Base-by-base conservation (phyloP, 2,888 invertebrate species). In the Diploptera punctata region DNA sequence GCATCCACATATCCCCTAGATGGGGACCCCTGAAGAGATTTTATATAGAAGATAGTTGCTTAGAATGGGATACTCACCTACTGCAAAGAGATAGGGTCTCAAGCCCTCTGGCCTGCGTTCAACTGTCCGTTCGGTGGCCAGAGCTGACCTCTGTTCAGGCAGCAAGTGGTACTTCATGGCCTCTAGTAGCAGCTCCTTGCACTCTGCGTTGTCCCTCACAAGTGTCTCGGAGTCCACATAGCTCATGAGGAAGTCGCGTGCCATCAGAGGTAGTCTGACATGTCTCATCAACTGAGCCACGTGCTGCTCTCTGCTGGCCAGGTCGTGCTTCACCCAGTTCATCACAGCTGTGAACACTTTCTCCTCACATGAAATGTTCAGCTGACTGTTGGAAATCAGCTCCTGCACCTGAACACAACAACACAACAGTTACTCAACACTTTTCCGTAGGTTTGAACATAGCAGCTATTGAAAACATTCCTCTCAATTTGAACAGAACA, bases 131-230 rank as follows among this genome's bases (percentile, higher is more conserved):
- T 88, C 85, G 7, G 87, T 89, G 18, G 86, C 84, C 79, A 90
- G 84, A 13, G 87, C 83, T 74, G 88, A 87, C 76, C 91, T 82
- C 79, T 90, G 86, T 80, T 91, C 91, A 1, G 91, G 91, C 68
- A 90, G 83, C 71, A 91, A 80, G 80, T 91, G 91, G 78, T 91
- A 91, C 76, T 89, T 86, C 90, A 91, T 90, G 2, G 91, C 91
- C 81, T 91, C 90, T 72, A 90, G 81, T 43, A 90, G 81, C 13
- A 90, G 81, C 77, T 90, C 90, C 77, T 89, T 87, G 78, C 90
- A 90, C 76, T 88, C 88, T 10, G 85, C 81, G 76, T 88, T 87
- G 69, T 89, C 89, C n/a, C 88, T 82, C 62, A 91, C 88, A 19
- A 91, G 80, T 1, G 86, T 82, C 80, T 91, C 91, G 57, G 88